Percentiles rank a stretch among this genome's conserved stretches.
Evolutionary conservation across 2,888 invertebrate genomes (phyloP).

Genomic region (Tinea semifulvella): DNA sequence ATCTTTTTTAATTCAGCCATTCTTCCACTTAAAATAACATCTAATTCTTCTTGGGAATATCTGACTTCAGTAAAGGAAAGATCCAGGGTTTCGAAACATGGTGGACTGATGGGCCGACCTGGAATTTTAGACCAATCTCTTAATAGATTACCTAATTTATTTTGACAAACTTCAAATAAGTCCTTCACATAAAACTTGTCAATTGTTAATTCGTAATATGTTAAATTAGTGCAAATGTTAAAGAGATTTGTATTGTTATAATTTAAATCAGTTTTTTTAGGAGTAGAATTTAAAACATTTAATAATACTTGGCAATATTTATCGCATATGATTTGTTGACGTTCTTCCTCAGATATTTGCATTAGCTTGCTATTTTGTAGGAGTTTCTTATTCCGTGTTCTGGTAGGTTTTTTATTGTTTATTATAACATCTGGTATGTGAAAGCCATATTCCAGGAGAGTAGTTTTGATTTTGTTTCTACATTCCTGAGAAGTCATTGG

Average conservation of each 20-base stretch:
- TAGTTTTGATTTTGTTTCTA: slow-evolving; percentile 48
- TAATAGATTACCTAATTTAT: slow-evolving; percentile 57
- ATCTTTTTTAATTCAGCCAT: slow-evolving; percentile 32
- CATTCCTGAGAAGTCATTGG: slow-evolving; percentile 32
- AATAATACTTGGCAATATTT: slow-evolving; percentile 45
- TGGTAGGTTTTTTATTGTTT: slow-evolving; percentile 13
- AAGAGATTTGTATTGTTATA: no score
- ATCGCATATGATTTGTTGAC: slow-evolving; percentile 36
- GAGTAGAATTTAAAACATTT: slow-evolving; percentile 27
- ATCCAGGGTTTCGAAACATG: slow-evolving; percentile 22
- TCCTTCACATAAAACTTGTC: slow-evolving; percentile 51
- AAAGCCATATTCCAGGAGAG: slow-evolving; percentile 71
- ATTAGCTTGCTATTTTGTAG: slow-evolving; percentile 34
- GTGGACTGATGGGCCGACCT: slow-evolving; percentile 69
- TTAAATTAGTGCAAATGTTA: slow-evolving; percentile 26
- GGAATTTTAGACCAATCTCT: slow-evolving; percentile 70
- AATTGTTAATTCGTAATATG: slow-evolving; percentile 34
- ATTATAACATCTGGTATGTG: slow-evolving; percentile 43
- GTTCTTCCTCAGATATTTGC: slow-evolving; percentile 32
- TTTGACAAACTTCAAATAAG: slow-evolving; percentile 46
- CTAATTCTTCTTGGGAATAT: slow-evolving; percentile 43
- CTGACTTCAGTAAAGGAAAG: slow-evolving; percentile 39
- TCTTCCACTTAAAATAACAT: slow-evolving; percentile 43
- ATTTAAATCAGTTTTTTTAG: slow-evolving; percentile 16
- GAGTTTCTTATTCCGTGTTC: not conserved